A percentile compares a stretch with the other conserved stretches of the same genome.
Evolutionary conservation across 1,140 invertebrate genomes (phyloP).

Genomic region (Anthonomus grandis): DNA sequence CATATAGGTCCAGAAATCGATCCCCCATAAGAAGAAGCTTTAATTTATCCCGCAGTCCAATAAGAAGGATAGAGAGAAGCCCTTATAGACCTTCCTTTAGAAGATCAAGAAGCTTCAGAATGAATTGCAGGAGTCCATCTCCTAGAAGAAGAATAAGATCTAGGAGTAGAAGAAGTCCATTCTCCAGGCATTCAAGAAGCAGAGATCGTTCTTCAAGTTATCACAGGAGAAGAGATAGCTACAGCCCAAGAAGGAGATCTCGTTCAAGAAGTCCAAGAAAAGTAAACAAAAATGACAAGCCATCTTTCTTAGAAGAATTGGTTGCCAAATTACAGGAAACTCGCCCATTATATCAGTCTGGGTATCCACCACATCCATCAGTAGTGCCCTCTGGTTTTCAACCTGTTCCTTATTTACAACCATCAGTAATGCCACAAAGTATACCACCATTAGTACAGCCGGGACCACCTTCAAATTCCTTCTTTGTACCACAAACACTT

Average conservation of each 20-base stretch:
- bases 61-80: neutral
- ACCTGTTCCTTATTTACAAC: neutral
- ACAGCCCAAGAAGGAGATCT: constrained; percentile 11
- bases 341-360: constrained; percentile 1
- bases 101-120: constrained; percentile 6
- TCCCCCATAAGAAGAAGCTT: no score
- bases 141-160: constrained; percentile 10
- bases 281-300: constrained; percentile 27
- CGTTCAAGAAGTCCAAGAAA: constrained; percentile 17
- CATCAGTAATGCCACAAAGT: neutral
- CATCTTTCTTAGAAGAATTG: constrained; percentile 42
- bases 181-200: constrained; percentile 18
- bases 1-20: no score
- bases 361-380: neutral
- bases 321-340: constrained; percentile 39
- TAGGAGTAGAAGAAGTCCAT: constrained; percentile 5
- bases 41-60: no score
- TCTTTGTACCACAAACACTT: neutral
- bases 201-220: constrained; percentile 8
- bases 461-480: constrained; percentile 10
- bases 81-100: constrained; percentile 9
- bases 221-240: constrained; percentile 10
- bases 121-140: neutral
- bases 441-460: neutral
- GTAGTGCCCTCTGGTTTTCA: neutral